These are phyloP conservation scores for Halesus radiatus DNA, from an alignment of 1,140 invertebrate genomes.

Conservation along the genomic window DNA sequence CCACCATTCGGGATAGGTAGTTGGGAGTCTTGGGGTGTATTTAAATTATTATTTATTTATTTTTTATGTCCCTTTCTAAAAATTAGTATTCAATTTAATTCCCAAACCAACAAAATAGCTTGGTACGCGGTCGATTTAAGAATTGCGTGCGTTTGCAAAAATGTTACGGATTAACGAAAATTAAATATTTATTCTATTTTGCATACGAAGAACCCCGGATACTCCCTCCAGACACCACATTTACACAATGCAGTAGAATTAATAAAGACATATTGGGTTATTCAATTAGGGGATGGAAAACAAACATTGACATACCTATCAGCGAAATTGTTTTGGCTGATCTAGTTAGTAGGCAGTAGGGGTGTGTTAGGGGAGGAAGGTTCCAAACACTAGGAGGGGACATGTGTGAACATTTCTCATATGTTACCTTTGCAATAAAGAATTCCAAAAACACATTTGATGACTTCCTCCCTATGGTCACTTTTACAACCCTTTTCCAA, in stretches of 20 bases:
- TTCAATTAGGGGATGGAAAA: slow-evolving; percentile 42
- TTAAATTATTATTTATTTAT: too few species aligned
- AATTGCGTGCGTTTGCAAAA: background rate
- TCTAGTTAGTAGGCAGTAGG: slow-evolving; percentile 16
- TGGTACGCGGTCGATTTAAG: background rate
- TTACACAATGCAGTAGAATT: slow-evolving; percentile 17
- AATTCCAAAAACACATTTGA: too few species aligned
- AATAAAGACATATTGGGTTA: slow-evolving; percentile 42
- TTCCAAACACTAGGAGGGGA: background rate
- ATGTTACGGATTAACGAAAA: background rate
- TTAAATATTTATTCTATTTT: slow-evolving; percentile 12
- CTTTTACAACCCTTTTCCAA: too few species aligned
- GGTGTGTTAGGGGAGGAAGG: background rate
- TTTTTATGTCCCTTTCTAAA: too few species aligned
- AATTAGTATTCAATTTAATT: too few species aligned
- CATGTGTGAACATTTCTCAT: background rate
- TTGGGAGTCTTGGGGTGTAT: too few species aligned
- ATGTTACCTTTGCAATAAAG: too few species aligned
- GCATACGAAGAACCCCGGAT: background rate
- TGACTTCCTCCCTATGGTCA: too few species aligned
- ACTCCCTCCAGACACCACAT: background rate
- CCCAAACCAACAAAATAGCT: too few species aligned
- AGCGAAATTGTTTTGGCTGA: slow-evolving; percentile 15
- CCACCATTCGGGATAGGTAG: too few species aligned
- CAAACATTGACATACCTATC: slow-evolving; percentile 36